Evolutionary conservation across 2,797 vertebrate species (phyloP), one percentile per base, ranked within the genome.

Genomic region (Gambusia yucatana): DNA sequence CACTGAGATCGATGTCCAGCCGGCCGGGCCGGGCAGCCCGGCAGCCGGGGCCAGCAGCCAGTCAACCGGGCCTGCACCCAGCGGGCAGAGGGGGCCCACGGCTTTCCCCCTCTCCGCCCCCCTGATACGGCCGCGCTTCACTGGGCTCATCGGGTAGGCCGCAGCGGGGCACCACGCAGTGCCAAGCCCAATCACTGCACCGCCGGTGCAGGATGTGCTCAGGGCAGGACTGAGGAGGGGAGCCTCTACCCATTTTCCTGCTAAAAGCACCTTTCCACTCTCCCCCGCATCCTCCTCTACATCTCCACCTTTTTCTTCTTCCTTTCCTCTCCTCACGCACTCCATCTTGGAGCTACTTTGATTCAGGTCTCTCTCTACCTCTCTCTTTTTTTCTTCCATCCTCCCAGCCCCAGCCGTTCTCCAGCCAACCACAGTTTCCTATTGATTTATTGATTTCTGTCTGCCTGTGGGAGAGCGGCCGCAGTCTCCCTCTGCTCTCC

Each of bases 371-470:
- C 96, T 97, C 96, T 93, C 96, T 52, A 52, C 50, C 20, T 2
- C 50, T 22, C 2, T 50, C 6, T 7, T 0, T 48, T 91, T 92
- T 92, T 22, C 89, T 96, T 97, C 90, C 89, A 90, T 93, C 92
- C 92, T 92, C 91, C 88, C 88, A 96, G 95, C 93, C 89, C 92
- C 89, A 91, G 93, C 92, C 97, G 94, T 97, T 97, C 96, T 96
- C 97, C 97, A 98, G 96, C 97, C 97, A 97, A 97, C 96, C 96
- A 97, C 97, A 96, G 96, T 96, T 97, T 97, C 96, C 95, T 95
- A 98, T 98, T 97, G 97, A 99, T 98, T 98, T 98, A 99, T 97
- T 97, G 97, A 98, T 97, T 95, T 92, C 95, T 96, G 97, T 97
- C 97, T 98, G 97, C 96, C 96, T 96, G 95, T 96, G 96, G 96